phyloP scores from a whole-genome alignment of 23 tunicate species.

The Halocynthia roretzi region DNA sequence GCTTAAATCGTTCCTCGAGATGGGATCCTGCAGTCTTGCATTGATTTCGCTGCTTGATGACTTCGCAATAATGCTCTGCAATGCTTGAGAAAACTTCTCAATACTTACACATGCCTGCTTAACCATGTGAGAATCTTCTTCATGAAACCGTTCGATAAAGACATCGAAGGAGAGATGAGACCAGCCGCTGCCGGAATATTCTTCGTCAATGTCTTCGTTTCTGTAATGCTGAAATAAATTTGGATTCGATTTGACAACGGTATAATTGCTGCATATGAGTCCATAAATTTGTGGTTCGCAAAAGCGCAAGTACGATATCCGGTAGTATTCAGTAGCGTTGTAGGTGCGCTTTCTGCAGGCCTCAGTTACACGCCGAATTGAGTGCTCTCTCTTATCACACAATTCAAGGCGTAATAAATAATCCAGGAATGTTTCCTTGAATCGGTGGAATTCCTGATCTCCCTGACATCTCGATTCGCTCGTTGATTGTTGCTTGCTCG shows the following conservation, averaged over 20 bases:
- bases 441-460: neutral
- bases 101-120: conserved; percentile 12
- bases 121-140: conserved; percentile 5
- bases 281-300: conserved; percentile 26
- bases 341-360: conserved; percentile 26
- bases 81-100: neutral
- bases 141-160: neutral
- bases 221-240: no score
- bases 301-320: conserved; percentile 27
- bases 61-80: neutral
- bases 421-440: conserved; percentile 26
- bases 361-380: conserved; percentile 21
- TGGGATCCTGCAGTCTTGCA: no score
- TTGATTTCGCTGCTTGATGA: neutral
- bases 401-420: conserved; percentile 40
- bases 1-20: no score
- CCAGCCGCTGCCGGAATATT: no score
- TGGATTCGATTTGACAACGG: neutral
- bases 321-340: conserved; percentile 44
- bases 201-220: no score
- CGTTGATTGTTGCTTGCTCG: neutral
- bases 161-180: no score
- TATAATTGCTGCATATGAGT: neutral
- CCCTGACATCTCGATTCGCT: conserved; percentile 22
- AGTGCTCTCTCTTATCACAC: conserved; percentile 27